Evolutionary conservation across 2,113 vertebrate genomes (phyloP).

Genomic region (Malurus melanocephalus): DNA sequence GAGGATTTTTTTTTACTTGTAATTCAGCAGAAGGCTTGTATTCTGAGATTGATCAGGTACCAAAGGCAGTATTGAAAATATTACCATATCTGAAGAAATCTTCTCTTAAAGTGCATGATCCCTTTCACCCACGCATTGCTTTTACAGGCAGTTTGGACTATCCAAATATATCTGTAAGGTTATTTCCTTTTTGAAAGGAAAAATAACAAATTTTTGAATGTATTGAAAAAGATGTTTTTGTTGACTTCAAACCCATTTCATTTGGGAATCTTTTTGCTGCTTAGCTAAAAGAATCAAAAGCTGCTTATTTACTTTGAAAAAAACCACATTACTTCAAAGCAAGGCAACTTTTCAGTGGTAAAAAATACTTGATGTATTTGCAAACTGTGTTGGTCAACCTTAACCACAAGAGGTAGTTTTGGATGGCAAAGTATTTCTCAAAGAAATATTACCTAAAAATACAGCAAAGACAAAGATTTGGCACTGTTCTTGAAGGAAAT

Average conservation of each 20-base stretch:
- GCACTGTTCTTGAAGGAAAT: neutral
- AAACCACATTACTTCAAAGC: neutral
- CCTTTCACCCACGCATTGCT: neutral
- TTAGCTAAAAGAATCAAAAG: neutral
- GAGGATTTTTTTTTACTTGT: neutral
- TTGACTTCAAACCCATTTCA: neutral
- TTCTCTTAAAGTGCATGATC: neutral
- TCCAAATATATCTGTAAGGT: neutral
- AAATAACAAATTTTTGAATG: neutral
- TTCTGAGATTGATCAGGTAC: neutral
- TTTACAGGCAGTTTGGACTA: neutral
- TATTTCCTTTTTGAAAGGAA: neutral
- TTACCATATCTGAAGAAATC: neutral
- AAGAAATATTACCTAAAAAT: neutral
- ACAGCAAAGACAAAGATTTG: neutral
- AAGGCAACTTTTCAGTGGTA: neutral
- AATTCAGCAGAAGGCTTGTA: neutral
- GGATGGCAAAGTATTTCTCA: neutral
- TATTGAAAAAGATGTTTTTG: neutral
- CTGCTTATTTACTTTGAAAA: neutral
- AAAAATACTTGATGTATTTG: neutral
- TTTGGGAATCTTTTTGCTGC: neutral
- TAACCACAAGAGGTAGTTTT: neutral
- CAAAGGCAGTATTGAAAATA: slow-evolving; percentile 9
- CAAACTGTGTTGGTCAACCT: neutral